These are phyloP conservation scores for Cardiocondyla obscurior DNA, from an alignment of 1,140 invertebrate species.

Conservation along the genomic window DNA sequence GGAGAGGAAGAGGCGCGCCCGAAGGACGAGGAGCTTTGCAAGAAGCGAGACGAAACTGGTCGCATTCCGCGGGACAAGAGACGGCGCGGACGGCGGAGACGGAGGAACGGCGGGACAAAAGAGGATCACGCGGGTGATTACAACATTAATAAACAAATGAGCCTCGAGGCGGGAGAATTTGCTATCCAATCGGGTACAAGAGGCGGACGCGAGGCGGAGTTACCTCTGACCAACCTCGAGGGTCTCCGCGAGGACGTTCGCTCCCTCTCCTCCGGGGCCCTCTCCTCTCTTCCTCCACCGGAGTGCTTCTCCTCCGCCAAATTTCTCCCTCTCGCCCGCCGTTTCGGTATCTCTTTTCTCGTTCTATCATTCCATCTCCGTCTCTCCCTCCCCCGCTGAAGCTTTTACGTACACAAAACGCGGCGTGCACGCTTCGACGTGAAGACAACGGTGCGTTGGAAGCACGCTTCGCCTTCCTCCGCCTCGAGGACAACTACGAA, in stretches of 20 bases:
- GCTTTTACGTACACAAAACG: constrained; percentile 64
- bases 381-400: constrained; percentile 1
- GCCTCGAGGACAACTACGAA: background rate
- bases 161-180: constrained; percentile 80
- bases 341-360: constrained; percentile 3
- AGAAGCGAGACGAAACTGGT: constrained; percentile 78
- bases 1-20: constrained; percentile 48
- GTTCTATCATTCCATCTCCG: no score
- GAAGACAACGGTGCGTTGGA: constrained; percentile 61
- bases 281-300: constrained; percentile 55
- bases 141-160: constrained; percentile 85
- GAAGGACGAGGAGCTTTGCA: constrained; percentile 66
- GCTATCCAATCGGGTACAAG: constrained; percentile 77
- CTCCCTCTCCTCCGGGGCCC: constrained; percentile 65
- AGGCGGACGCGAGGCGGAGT: constrained; percentile 81
- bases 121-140: constrained; percentile 83
- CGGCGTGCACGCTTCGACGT: constrained; percentile 55
- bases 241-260: constrained; percentile 62
- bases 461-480: constrained; percentile 33
- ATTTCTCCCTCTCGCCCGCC: constrained; percentile 49
- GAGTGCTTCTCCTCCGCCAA: constrained; percentile 33
- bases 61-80: constrained; percentile 78
- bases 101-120: constrained; percentile 79
- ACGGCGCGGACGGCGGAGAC: constrained; percentile 63
- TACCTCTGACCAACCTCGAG: constrained; percentile 77